A percentile compares a stretch with the other conserved stretches of the same genome.
Evolutionary conservation across 1,140 invertebrate genomes (phyloP).

Genomic region (Meloidogyne hapla): DNA sequence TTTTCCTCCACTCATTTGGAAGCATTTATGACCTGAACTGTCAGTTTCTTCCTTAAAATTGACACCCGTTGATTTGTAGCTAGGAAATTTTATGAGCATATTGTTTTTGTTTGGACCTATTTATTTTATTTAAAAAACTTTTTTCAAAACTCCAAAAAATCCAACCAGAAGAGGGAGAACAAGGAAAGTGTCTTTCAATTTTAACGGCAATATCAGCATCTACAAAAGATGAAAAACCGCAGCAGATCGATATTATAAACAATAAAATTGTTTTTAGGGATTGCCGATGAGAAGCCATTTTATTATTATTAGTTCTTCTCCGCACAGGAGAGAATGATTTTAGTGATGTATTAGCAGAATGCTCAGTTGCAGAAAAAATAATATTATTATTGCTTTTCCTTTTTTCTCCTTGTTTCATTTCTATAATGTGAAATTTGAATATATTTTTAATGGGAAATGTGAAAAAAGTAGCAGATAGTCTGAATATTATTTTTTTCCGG

Average conservation of each 20-base stretch:
- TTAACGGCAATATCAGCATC: constrained; percentile 57
- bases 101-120: constrained; percentile 63
- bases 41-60: constrained; percentile 62
- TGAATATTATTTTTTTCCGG: too few relatives aligned
- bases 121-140: constrained; percentile 20
- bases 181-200: constrained; percentile 62
- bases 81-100: constrained; percentile 61
- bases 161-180: constrained; percentile 53
- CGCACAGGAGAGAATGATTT: background rate
- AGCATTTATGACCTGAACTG: constrained; percentile 59
- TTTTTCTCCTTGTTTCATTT: background rate
- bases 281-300: background rate
- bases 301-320: background rate
- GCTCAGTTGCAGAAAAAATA: background rate
- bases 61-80: constrained; percentile 61
- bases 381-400: constrained; percentile 1
- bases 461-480: background rate
- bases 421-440: background rate
- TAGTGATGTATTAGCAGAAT: background rate
- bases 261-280: background rate
- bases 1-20: constrained; percentile 62
- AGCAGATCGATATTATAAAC: constrained; percentile 2
- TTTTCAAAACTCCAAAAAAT: constrained; percentile 16
- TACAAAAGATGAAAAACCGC: constrained; percentile 12
- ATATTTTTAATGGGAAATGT: background rate